Evolutionary conservation across 1,140 invertebrate genomes (phyloP), one percentile per base, ranked within the genome.

Genomic region (Helicoverpa zea): DNA sequence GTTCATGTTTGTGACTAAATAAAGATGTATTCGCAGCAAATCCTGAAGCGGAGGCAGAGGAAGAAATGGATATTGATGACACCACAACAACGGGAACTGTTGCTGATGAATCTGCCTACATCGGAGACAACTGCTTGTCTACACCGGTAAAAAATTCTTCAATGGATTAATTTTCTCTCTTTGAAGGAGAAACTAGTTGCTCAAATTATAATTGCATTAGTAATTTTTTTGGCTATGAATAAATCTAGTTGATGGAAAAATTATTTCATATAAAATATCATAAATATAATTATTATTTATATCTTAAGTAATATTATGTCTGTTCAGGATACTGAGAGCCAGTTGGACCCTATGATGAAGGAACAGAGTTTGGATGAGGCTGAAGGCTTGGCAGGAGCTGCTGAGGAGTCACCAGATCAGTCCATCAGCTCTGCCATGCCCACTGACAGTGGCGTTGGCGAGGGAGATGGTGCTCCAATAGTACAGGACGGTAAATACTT

Each of bases 381-480:
- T 3, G 94, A 92, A 52, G 90, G 84, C 4, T 83, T 85, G 2
- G 90, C 79, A 12, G 90, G 84, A 29, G 86, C 86, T 43, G 90
- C 93, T 54, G 94, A 95, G 77, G 95, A 94, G 72, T 95, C 94
- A 61, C 95, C 95, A 5, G 95, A 95, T 61, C 95, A 95, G 81
- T 95, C 94, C 1, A 95, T 95, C 16, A 95, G 93, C 76, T 95
- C 94, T 2, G 94, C 94, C 0, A 90, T 94, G 86, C 93, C 94
- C n/a, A 91, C 91, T 66, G 88, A 89, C 68, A 86, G 85, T 85
- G 85, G 83, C 23, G 79, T 88, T 49, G 81, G 86, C 30, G 91
- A 94, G 72, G 90, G 91, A 49, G 91, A 92, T 82, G 89, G 88
- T 58, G 90, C 87, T 75, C 91, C 90, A 12, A 88, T 91, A 43